Conservation (phyloP, 2,888 invertebrate species). For the Neoaliturus tenellus region DNA sequence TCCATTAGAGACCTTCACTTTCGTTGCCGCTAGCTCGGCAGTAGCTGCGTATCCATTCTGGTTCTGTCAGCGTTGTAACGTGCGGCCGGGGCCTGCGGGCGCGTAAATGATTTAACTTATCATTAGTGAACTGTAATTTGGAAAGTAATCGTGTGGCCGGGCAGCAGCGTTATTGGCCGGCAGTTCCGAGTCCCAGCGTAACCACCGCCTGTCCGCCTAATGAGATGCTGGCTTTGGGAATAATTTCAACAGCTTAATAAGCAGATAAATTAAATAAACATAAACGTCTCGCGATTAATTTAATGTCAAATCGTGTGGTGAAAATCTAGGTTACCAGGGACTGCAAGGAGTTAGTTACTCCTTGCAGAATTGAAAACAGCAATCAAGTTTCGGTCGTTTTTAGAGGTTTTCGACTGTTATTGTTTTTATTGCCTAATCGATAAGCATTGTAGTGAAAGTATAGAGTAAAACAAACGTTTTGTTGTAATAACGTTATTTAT, state of each 20-base stretch:
- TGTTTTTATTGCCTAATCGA: no score
- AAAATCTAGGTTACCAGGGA: no score
- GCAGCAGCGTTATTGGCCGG: not conserved
- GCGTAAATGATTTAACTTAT: conserved; percentile 5
- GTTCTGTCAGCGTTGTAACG: not conserved
- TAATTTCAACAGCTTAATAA: conserved; percentile 3
- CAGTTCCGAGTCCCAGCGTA: not conserved
- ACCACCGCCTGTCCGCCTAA: not conserved
- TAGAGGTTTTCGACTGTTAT: no score
- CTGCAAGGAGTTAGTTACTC: no score
- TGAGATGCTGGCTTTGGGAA: not conserved
- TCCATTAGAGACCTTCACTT: no score
- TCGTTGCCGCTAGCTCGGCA: no score
- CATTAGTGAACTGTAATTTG: conserved; percentile 21
- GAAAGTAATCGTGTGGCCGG: conserved; percentile 1
- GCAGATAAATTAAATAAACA: not conserved
- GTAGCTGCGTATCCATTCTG: not conserved
- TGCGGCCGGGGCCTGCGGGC: not conserved
- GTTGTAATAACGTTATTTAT: no score
- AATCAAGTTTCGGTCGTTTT: no score
- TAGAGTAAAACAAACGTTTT: no score
- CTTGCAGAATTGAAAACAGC: no score
- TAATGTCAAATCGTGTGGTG: not conserved
- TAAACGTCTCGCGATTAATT: not conserved
- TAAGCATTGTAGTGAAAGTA: no score